These are phyloP conservation scores for Sula dactylatra DNA, from an alignment of 2,113 vertebrate species.

Conservation along the genomic window DNA sequence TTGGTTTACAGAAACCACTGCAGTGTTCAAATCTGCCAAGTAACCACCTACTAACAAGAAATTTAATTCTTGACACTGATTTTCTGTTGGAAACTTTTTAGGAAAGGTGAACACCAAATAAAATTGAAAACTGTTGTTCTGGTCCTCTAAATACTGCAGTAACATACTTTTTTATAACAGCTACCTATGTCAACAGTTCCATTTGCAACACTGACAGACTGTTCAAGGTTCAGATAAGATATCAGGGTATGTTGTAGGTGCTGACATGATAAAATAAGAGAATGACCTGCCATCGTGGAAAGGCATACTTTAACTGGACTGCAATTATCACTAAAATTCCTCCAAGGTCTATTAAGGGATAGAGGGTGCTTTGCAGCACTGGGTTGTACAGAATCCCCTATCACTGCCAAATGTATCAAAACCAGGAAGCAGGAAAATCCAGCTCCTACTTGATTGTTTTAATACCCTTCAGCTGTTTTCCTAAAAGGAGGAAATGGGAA, in stretches of 20 bases:
- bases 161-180: background rate
- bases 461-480: background rate
- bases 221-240: background rate
- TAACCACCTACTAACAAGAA: background rate
- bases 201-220: conserved; percentile 22
- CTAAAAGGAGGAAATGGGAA: background rate
- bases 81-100: background rate
- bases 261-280: conserved; percentile 35
- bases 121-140: background rate
- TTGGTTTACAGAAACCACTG: background rate
- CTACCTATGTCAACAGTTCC: background rate
- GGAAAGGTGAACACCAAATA: background rate
- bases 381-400: background rate
- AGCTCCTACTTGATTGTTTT: background rate
- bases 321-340: conserved; percentile 37
- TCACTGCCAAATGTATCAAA: background rate
- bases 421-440: background rate
- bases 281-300: background rate
- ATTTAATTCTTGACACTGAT: background rate
- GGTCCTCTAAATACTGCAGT: background rate
- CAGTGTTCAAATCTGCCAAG: background rate
- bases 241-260: conserved; percentile 10
- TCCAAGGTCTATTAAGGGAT: rapidly evolving
- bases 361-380: background rate
- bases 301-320: conserved; percentile 27